Percentiles rank a stretch among this genome's conserved stretches.
These are phyloP conservation scores for Sorex araneus DNA, from an alignment of 2,113 vertebrate species.

Conservation along the genomic window DNA sequence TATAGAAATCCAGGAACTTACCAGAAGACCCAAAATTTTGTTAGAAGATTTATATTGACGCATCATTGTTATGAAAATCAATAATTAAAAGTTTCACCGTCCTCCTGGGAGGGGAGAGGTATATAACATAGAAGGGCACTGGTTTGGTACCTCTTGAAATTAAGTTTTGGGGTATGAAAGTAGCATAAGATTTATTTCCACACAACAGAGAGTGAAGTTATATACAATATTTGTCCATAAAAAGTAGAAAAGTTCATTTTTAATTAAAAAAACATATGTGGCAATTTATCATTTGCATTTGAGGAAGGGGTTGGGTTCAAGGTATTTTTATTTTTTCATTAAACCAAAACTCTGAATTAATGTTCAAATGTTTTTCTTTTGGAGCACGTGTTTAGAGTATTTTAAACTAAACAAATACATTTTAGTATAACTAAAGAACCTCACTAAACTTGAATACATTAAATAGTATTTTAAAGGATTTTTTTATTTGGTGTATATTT, in stretches of 20 bases:
- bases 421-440: background rate
- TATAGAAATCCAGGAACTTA: too few relatives aligned
- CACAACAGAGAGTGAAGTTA: background rate
- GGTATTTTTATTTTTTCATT: slow-evolving; percentile 56
- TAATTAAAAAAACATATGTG: background rate
- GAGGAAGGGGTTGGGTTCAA: slow-evolving; percentile 33
- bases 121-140: too few relatives aligned
- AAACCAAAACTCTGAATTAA: slow-evolving; percentile 36
- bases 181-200: background rate
- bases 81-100: too few relatives aligned
- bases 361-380: slow-evolving; percentile 34
- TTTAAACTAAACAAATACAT: slow-evolving; percentile 43
- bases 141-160: background rate
- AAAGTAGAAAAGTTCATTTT: slow-evolving; percentile 3
- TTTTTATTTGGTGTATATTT: background rate
- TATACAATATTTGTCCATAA: background rate
- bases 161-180: background rate
- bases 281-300: background rate
- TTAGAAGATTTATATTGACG: too few relatives aligned
- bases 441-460: background rate
- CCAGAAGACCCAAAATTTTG: too few relatives aligned
- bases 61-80: too few relatives aligned
- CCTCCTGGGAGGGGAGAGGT: too few relatives aligned
- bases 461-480: background rate
- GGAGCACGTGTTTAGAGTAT: background rate